Evolutionary conservation across 2,113 vertebrate genomes (phyloP).

Genomic region (Ciconia boyciana): DNA sequence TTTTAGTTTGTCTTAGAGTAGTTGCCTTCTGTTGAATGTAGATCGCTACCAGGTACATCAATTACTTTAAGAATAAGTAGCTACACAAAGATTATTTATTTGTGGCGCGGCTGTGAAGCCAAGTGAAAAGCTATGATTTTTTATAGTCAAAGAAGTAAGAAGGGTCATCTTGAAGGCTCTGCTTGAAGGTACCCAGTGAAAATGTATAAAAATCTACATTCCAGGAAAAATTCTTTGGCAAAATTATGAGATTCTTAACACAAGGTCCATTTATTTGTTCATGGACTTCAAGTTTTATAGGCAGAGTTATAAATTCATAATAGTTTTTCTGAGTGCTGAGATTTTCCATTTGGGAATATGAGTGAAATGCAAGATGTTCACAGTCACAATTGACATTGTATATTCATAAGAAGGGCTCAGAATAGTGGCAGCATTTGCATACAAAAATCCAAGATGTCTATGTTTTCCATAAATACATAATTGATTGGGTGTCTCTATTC

Average conservation of each 20-base stretch:
- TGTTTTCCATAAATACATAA: neutral
- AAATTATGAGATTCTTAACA: neutral
- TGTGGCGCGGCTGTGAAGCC: neutral
- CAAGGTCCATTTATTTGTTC: neutral
- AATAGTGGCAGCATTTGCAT: neutral
- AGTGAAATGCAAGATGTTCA: neutral
- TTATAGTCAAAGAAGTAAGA: neutral
- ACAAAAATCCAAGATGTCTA: neutral
- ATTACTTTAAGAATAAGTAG: neutral
- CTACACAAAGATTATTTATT: neutral
- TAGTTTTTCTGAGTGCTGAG: neutral
- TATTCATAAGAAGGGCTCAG: conserved; percentile 6
- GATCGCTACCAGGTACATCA: neutral
- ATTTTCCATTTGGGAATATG: neutral
- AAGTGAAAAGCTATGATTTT: neutral
- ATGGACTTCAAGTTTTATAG: neutral
- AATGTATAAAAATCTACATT: neutral
- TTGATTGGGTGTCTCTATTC: neutral
- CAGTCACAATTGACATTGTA: neutral
- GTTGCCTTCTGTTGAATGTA: neutral
- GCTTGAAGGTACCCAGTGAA: neutral
- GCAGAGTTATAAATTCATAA: neutral
- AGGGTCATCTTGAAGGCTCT: neutral
- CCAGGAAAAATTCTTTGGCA: neutral
- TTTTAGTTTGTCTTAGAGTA: neutral